Percentiles rank a stretch among this genome's conserved stretches.
Conservation (phyloP, 2,888 invertebrate genomes). For the Lordiphosa andalusiaca region DNA sequence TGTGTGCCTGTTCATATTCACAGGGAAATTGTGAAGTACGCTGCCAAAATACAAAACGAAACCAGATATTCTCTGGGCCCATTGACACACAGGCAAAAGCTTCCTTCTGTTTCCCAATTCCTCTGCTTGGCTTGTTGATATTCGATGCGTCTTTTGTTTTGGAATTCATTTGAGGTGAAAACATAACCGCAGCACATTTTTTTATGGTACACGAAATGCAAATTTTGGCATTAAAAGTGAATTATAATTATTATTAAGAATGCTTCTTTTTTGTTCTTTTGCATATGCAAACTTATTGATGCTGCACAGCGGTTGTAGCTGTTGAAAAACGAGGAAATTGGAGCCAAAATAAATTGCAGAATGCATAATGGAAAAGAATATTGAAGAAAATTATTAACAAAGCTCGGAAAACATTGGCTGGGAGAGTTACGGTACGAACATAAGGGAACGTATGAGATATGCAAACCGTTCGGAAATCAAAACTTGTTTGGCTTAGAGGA, state of each 20-base stretch:
- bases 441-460: too few species aligned
- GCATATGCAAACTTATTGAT: neutral
- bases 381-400: too few species aligned
- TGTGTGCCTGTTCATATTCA: slow-evolving; percentile 11
- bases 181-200: too few species aligned
- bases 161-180: neutral
- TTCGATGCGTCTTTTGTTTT: slow-evolving; percentile 29
- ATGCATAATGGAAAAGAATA: neutral
- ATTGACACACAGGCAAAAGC: slow-evolving; percentile 27
- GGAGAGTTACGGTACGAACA: too few species aligned
- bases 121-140: slow-evolving; percentile 28
- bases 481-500: too few species aligned
- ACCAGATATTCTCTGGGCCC: slow-evolving; percentile 52
- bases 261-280: slow-evolving; percentile 1
- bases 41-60: slow-evolving; percentile 43
- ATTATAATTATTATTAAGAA: too few species aligned
- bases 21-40: slow-evolving; percentile 42
- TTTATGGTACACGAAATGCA: too few species aligned
- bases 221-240: too few species aligned
- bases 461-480: too few species aligned
- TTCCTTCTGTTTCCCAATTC: slow-evolving; percentile 15
- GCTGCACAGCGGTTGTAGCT: too few species aligned
- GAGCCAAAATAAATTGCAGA: neutral
- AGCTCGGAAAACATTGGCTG: too few species aligned
- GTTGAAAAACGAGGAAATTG: neutral